Percentiles rank a stretch among this genome's conserved stretches.
These are phyloP conservation scores for Trisateles emortualis DNA, from an alignment of 2,888 invertebrate genomes.

Conservation along the genomic window DNA sequence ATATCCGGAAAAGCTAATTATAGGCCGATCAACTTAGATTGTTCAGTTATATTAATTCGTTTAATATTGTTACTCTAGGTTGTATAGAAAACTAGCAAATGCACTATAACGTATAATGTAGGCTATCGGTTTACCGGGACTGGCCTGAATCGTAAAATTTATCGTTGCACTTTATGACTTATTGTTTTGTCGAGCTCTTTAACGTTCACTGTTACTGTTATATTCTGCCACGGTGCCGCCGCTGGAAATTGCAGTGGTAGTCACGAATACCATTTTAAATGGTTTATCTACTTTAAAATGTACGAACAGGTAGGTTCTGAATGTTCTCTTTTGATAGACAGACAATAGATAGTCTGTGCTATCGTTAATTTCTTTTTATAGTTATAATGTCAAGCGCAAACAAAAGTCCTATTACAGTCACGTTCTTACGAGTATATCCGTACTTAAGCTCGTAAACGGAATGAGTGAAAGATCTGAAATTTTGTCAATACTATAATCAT, in stretches of 20 bases:
- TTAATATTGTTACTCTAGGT: neutral
- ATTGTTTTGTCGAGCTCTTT: conserved; percentile 69
- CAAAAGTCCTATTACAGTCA: too few species aligned
- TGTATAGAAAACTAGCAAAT: conserved; percentile 20
- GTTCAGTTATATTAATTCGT: neutral
- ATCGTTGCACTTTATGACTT: conserved; percentile 76
- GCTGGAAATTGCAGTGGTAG: conserved; percentile 41
- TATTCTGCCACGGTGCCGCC: conserved; percentile 32
- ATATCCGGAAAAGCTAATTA: neutral
- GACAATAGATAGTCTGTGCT: neutral
- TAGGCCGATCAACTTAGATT: neutral
- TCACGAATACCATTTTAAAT: conserved; percentile 56
- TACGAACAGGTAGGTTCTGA: conserved; percentile 10
- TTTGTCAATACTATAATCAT: too few species aligned
- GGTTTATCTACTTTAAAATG: conserved; percentile 34
- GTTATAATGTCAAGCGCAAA: too few species aligned
- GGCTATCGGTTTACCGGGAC: conserved; percentile 76
- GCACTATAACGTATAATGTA: conserved; percentile 55
- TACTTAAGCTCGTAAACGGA: too few species aligned
- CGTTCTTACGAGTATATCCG: too few species aligned
- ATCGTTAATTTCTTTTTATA: too few species aligned
- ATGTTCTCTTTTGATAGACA: neutral
- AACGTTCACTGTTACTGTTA: conserved; percentile 56
- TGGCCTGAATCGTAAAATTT: conserved; percentile 73
- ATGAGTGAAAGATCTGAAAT: too few species aligned